Evolutionary conservation across 2,888 invertebrate species (phyloP), one percentile per base, ranked within the genome.

Genomic region (Itoplectis maculator): DNA sequence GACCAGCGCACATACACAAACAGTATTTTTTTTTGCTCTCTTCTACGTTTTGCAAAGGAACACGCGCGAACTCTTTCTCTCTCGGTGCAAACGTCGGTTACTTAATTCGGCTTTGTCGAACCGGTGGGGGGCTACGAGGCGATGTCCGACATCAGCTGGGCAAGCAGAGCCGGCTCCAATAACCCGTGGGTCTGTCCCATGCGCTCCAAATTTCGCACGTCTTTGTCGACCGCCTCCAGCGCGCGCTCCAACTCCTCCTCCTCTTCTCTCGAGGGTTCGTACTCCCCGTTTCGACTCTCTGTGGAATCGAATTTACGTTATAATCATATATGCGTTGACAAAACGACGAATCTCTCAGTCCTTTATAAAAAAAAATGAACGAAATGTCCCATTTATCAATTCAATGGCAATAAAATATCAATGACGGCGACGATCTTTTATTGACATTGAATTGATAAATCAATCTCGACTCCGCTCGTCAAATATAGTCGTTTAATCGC

Each of bases 221-320:
- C 95, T 90, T 96, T 95, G 90, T 96, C 96, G 59, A 96, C 96
- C 65, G 96, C 96, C 87, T 96, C 96, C 84, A 98, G 93, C 8
- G 97, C 98, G 81, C 97, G 95, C 91, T 98, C 97, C 88, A 98
- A 93, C 92, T 98, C 98, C 86, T 98, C 97, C 45, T 97, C 96
- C 93, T 98, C 98, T 90, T 97, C 97, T 90, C 95, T 94, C 66
- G 96, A 95, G 47, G 96, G 96, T 88, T 95, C 95, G 88, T 95
- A 95, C 85, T 95, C 95, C n/a, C 95, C 96, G 90, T 96, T 96
- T 91, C 95, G 95, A 91, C 95, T 95, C 89, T 95, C 95, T 95
- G 88, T 13, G 11, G 59, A 45, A 65, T 59, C 37, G 18, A 37
- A 37, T 61, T 61, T 37, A 0, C 4, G 37, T 61, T 61, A 61